Percentiles rank a stretch among this genome's conserved stretches.
Evolutionary conservation across 2,888 invertebrate species (phyloP).

Genomic region (Meandrusa payeni): DNA sequence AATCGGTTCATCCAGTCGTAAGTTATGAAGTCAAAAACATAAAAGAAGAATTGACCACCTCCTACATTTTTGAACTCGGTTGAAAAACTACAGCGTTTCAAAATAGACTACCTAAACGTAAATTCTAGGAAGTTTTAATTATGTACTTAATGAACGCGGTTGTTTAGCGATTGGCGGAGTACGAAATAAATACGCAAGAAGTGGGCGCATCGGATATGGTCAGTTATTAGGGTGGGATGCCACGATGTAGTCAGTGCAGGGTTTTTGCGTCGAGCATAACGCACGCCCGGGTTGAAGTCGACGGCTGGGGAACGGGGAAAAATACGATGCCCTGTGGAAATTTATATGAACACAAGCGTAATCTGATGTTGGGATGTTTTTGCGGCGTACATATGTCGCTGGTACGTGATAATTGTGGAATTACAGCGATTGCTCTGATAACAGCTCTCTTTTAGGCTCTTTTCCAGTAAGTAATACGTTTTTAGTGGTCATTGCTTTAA

Average conservation of each 20-base stretch:
- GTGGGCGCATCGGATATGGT: slow-evolving; percentile 57
- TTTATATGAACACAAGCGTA: slow-evolving; percentile 13
- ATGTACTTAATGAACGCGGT: slow-evolving; percentile 32
- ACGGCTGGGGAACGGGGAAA: slow-evolving; percentile 7
- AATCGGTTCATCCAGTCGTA: no score
- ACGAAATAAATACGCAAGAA: slow-evolving; percentile 44
- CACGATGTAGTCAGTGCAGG: slow-evolving; percentile 37
- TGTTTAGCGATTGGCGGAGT: slow-evolving; percentile 33
- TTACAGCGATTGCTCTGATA: slow-evolving; percentile 3
- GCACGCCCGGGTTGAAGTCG: slow-evolving; percentile 41
- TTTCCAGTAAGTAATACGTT: no score
- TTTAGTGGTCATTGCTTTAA: no score
- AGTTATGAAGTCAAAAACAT: no score
- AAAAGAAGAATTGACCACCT: no score
- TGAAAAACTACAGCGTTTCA: slow-evolving; percentile 21
- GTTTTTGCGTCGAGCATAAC: slow-evolving; percentile 43
- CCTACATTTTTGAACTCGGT: no score
- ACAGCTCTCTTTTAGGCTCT: neutral
- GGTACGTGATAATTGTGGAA: slow-evolving; percentile 22
- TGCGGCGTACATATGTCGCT: slow-evolving; percentile 10
- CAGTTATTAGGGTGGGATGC: slow-evolving; percentile 65
- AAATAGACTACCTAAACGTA: slow-evolving; percentile 19
- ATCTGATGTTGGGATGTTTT: slow-evolving; percentile 16
- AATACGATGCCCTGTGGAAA: slow-evolving; percentile 11
- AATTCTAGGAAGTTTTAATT: slow-evolving; percentile 23